These are phyloP conservation scores for Salticus scenicus DNA, from an alignment of 2,888 invertebrate genomes.

Conservation along the genomic window DNA sequence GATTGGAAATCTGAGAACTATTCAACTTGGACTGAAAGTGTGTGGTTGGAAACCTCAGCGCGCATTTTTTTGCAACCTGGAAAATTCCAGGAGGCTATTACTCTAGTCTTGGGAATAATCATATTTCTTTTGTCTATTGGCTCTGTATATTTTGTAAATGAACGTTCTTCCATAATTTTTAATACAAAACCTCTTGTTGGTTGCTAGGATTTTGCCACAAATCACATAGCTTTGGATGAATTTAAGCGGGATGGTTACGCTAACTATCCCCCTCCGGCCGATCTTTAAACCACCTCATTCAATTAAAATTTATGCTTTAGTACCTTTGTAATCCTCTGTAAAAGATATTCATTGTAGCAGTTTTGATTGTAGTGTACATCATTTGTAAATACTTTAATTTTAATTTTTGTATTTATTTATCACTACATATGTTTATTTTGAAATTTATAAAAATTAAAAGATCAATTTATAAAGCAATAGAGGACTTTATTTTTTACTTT, in stretches of 20 bases:
- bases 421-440: too few relatives aligned
- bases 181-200: constrained; percentile 57
- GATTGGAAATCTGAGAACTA: constrained; percentile 85
- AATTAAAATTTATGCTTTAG: constrained; percentile 45
- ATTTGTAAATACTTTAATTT: background rate
- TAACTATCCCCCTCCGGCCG: constrained; percentile 43
- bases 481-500: too few relatives aligned
- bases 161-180: constrained; percentile 69
- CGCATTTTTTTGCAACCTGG: constrained; percentile 83
- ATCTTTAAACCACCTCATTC: constrained; percentile 47
- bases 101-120: constrained; percentile 68
- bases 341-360: background rate
- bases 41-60: constrained; percentile 84
- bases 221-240: constrained; percentile 71
- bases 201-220: constrained; percentile 71
- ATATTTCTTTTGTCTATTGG: constrained; percentile 69
- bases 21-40: constrained; percentile 92
- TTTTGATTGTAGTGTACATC: constrained; percentile 1
- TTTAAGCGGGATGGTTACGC: constrained; percentile 39
- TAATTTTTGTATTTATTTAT: background rate
- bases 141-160: constrained; percentile 68
- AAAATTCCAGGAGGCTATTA: constrained; percentile 56
- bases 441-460: too few relatives aligned
- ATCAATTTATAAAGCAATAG: too few relatives aligned
- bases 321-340: constrained; percentile 51